A percentile compares a stretch with the other conserved stretches of the same genome.
Evolutionary conservation across 2,113 vertebrate genomes (phyloP).

Genomic region (Falcunculus frontatus): DNA sequence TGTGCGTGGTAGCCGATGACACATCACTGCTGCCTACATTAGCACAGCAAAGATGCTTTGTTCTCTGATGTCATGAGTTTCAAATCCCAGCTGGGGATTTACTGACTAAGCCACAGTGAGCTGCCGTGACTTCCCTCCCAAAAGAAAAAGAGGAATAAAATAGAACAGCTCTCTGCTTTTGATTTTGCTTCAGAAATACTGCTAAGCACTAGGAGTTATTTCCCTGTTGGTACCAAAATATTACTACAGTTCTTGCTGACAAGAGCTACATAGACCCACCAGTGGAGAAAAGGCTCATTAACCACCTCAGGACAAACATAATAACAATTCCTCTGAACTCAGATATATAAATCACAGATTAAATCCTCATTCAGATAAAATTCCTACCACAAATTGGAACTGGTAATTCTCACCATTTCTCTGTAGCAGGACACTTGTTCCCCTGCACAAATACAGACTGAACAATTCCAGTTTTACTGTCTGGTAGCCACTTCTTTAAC

Average conservation of each 20-base stretch:
- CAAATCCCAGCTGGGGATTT: constrained; percentile 65
- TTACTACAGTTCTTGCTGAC: not conserved
- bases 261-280: not conserved
- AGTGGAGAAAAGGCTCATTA: not conserved
- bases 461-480: not conserved
- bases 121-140: constrained; percentile 1
- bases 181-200: not conserved
- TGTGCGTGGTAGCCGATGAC: constrained; percentile 1
- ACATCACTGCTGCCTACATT: constrained; percentile 61
- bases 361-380: not conserved
- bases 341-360: not conserved
- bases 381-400: not conserved
- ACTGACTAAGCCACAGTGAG: constrained; percentile 62
- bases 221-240: not conserved
- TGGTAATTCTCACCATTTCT: not conserved
- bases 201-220: not conserved
- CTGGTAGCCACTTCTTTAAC: not conserved
- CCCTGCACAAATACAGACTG: not conserved
- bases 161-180: constrained; percentile 29
- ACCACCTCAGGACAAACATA: not conserved
- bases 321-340: not conserved
- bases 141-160: constrained; percentile 55
- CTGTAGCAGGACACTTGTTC: not conserved
- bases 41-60: constrained; percentile 49
- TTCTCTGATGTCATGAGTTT: constrained; percentile 67